These are phyloP conservation scores for Tenrec ecaudatus DNA, from an alignment of 2,113 vertebrate genomes.

Conservation along the genomic window DNA sequence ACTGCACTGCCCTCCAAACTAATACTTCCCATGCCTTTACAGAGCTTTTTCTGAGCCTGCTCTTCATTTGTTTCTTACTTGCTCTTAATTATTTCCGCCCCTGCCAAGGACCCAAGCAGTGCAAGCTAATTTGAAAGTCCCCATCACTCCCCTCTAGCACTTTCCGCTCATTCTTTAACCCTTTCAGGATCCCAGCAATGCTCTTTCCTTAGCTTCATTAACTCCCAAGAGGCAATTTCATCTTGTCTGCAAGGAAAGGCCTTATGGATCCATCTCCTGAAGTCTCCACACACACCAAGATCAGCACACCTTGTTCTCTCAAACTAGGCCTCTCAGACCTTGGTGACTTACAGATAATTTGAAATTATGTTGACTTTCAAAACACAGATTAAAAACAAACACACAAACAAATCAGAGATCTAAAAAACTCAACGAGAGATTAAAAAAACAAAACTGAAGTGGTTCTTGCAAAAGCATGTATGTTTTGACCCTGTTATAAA, in stretches of 20 bases:
- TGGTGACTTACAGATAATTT: background rate
- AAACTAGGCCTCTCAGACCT: background rate
- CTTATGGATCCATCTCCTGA: background rate
- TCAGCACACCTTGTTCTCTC: background rate
- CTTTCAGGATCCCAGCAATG: slow-evolving; percentile 23
- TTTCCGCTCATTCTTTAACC: background rate
- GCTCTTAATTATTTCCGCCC: background rate
- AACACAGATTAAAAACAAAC: background rate
- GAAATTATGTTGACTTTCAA: slow-evolving; percentile 4
- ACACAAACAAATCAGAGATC: no score
- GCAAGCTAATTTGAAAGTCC: background rate
- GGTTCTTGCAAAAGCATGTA: slow-evolving; percentile 8
- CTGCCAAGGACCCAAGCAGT: background rate
- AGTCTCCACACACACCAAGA: background rate
- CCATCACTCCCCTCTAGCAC: background rate
- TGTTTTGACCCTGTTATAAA: slow-evolving; percentile 25
- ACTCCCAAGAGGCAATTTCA: slow-evolving; percentile 12
- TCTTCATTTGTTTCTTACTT: slow-evolving; percentile 20
- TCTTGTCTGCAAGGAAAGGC: slow-evolving; percentile 5
- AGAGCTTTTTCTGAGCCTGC: slow-evolving; percentile 20
- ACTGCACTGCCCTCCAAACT: slow-evolving; percentile 26
- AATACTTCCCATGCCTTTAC: background rate
- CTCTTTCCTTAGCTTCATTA: slow-evolving; percentile 1
- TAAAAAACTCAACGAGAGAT: no score
- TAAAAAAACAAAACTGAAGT: background rate